phyloP scores from a whole-genome alignment of 2,797 vertebrate species.

The Esox lucius region DNA sequence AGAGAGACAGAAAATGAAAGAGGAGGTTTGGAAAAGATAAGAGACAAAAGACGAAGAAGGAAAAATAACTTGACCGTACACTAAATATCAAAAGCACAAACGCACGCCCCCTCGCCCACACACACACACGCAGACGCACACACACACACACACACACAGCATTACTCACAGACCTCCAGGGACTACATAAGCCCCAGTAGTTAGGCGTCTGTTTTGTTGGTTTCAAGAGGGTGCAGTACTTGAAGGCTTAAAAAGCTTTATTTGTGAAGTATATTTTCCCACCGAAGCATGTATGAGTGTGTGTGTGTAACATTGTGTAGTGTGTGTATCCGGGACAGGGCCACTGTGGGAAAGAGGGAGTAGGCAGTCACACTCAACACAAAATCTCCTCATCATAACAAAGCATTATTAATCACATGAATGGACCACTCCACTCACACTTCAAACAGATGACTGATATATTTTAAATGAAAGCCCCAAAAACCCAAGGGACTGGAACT shows the following conservation, averaged over 20 bases:
- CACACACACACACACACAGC: slow-evolving; percentile 25
- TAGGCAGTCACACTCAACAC: not conserved
- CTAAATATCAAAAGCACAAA: not conserved
- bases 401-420: not conserved
- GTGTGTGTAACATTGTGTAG: not conserved
- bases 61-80: not conserved
- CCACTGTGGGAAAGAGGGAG: not conserved
- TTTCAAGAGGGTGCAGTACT: slow-evolving; percentile 30
- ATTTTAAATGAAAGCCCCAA: not conserved
- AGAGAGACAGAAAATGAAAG: not conserved
- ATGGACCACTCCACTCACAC: not conserved
- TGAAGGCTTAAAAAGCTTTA: not conserved
- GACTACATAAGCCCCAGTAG: slow-evolving; percentile 18
- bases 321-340: slow-evolving; percentile 28
- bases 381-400: not conserved
- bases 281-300: too few relatives aligned
- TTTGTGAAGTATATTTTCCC: slow-evolving; percentile 4
- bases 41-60: not conserved
- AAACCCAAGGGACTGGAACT: not conserved
- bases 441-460: not conserved
- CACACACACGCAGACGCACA: not conserved
- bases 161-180: slow-evolving; percentile 42
- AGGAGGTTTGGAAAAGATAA: not conserved
- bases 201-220: slow-evolving; percentile 18
- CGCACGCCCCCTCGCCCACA: not conserved